Evolutionary conservation across 2,888 invertebrate genomes (phyloP).

Genomic region (Agapetus fuscipes): DNA sequence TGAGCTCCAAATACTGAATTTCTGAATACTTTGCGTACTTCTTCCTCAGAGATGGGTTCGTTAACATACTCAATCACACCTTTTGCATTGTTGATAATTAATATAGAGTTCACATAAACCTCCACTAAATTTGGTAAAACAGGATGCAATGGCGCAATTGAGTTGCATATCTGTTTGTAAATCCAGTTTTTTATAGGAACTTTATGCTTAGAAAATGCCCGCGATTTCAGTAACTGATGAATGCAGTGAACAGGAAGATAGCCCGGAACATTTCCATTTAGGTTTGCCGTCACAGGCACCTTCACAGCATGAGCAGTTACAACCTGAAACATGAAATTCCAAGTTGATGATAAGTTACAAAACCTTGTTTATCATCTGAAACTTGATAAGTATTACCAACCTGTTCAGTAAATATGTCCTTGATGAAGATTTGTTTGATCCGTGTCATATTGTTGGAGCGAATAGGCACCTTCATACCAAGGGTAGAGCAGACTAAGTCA

Average conservation of each 20-base stretch:
- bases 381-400: no score
- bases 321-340: no score
- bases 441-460: conserved; percentile 78
- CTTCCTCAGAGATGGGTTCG: conserved; percentile 83
- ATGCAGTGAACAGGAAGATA: conserved; percentile 95
- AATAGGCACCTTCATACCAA: conserved; percentile 90
- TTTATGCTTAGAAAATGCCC: conserved; percentile 92
- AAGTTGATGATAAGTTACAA: no score
- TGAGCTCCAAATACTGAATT: conserved; percentile 68
- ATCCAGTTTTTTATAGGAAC: conserved; percentile 97
- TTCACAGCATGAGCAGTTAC: conserved; percentile 93
- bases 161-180: conserved; percentile 83
- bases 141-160: conserved; percentile 85
- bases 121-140: conserved; percentile 88
- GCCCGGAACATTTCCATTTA: conserved; percentile 82
- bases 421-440: conserved; percentile 90
- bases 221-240: conserved; percentile 85
- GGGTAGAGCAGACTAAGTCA: conserved; percentile 85
- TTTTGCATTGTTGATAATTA: conserved; percentile 57
- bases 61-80: conserved; percentile 71
- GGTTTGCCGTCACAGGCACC: conserved; percentile 83
- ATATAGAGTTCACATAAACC: conserved; percentile 88
- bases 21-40: conserved; percentile 76
- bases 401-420: conserved; percentile 95
- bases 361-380: no score